Evolutionary conservation across 2,113 vertebrate species (phyloP).

Genomic region (Donacobius atricapilla): DNA sequence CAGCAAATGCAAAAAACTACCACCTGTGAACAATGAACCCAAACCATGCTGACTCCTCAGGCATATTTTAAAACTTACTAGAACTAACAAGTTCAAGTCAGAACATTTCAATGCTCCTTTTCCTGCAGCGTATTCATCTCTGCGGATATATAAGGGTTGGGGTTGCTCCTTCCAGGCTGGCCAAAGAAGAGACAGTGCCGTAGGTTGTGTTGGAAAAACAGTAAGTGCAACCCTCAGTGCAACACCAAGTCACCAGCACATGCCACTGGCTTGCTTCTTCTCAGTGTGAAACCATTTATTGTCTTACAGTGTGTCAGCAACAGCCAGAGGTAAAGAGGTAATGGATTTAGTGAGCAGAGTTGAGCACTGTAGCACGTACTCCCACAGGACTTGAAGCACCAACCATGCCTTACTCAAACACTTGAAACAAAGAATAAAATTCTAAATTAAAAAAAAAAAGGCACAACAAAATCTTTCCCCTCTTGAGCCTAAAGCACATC

Average conservation of each 20-base stretch:
- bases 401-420: neutral
- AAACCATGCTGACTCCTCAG: neutral
- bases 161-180: neutral
- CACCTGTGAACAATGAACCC: rapidly evolving
- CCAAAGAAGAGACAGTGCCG: neutral
- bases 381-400: neutral
- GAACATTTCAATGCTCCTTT: neutral
- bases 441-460: neutral
- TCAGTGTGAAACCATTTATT: neutral
- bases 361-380: neutral
- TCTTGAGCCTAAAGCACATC: neutral
- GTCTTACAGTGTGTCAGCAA: neutral
- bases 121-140: neutral
- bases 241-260: neutral
- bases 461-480: neutral
- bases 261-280: neutral
- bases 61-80: neutral
- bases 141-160: rapidly evolving
- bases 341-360: neutral
- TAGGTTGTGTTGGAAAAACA: rapidly evolving
- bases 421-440: neutral
- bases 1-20: neutral
- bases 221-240: rapidly evolving
- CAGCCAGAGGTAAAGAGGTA: neutral
- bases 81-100: neutral